Base-by-base conservation (phyloP, 2,113 vertebrate species). In the Piaya cayana region DNA sequence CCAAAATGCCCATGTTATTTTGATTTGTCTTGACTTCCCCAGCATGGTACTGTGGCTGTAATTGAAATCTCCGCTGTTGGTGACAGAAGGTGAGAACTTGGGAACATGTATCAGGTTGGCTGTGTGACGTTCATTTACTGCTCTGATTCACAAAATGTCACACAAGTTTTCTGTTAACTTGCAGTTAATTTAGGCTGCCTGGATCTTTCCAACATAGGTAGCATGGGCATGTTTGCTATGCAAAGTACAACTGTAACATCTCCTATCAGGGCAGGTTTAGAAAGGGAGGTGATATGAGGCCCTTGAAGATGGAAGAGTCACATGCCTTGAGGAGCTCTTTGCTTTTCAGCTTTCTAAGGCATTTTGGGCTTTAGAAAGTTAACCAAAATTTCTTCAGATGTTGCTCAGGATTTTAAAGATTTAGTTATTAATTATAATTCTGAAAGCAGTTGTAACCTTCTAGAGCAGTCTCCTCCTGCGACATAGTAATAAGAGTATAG, bases 151-250 rank as follows among this genome's bases (percentile, higher is more conserved):
- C 27, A 77, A 47, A 92, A 50, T 9, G 21, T 45, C 36, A 42
- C 32, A 77, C 36, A 50, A 62, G 6, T 56, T 65, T 77, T 45
- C 12, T 15, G 9, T 71, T 63, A 65, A 18, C 27, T 32, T 39
- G 25, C 3, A 5, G 50, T 69, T 74, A 58, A 14, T 58, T 90
- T 70, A 63, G 32, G 32, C 17, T 4, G 2, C 52, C 74, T 65
- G 30, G 29, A 25, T 55, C 69, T 84, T 58, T 56, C 76, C 67
- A 67, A 12, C 19, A 5, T 30, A 10, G 36, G 34, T 29, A 62
- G 63, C 20, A 39, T 1, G 0, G 3, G 5, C 5, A 3, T 53
- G 17, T 82, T 84, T 77, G 32, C 59, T 45, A 0, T 6, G 4
- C 6, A 30, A 27, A 63, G 27, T 63, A 21, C 36, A 55, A 68